These are phyloP conservation scores for Brachionus asplanchnoidis DNA, from an alignment of 1,140 invertebrate genomes.

Conservation along the genomic window DNA sequence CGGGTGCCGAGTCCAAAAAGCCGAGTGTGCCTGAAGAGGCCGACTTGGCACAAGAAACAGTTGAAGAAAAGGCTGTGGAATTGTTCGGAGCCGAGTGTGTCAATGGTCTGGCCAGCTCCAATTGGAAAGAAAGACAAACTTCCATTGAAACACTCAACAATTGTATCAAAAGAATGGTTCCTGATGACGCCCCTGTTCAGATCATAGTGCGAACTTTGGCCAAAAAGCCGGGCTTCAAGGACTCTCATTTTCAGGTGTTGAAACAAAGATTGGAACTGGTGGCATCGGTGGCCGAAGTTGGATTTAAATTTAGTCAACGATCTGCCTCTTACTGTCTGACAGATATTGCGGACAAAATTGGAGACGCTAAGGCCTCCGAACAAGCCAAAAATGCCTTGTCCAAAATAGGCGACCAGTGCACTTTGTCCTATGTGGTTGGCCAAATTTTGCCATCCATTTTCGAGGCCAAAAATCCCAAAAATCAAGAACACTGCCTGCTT, in stretches of 20 bases:
- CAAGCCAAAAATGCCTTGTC: slow-evolving; percentile 68
- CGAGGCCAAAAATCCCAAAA: slow-evolving; percentile 82
- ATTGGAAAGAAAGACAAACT: slow-evolving; percentile 79
- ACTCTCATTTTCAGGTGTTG: slow-evolving; percentile 87
- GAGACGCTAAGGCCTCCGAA: slow-evolving; percentile 72
- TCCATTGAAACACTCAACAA: slow-evolving; percentile 69
- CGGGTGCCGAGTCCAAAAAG: slow-evolving; percentile 39
- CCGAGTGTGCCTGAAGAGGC: slow-evolving; percentile 46
- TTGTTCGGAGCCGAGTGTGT: slow-evolving; percentile 64
- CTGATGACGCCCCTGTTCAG: slow-evolving; percentile 67
- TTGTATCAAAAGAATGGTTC: slow-evolving; percentile 50
- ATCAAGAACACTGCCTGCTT: slow-evolving; percentile 73
- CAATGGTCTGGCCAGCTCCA: slow-evolving; percentile 68
- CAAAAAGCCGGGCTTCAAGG: slow-evolving; percentile 83
- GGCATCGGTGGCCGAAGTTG: slow-evolving; percentile 68
- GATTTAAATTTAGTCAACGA: slow-evolving; percentile 63
- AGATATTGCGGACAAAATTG: slow-evolving; percentile 77
- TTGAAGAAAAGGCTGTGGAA: slow-evolving; percentile 65
- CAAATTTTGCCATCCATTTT: slow-evolving; percentile 61
- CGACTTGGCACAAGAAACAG: slow-evolving; percentile 61
- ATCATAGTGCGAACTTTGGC: slow-evolving; percentile 68
- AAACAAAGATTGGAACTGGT: slow-evolving; percentile 74
- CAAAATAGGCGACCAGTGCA: slow-evolving; percentile 70
- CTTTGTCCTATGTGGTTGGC: slow-evolving; percentile 68
- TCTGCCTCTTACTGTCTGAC: slow-evolving; percentile 70